Base-by-base conservation (phyloP, 2,888 invertebrate genomes). In the Amphipoea oculea region DNA sequence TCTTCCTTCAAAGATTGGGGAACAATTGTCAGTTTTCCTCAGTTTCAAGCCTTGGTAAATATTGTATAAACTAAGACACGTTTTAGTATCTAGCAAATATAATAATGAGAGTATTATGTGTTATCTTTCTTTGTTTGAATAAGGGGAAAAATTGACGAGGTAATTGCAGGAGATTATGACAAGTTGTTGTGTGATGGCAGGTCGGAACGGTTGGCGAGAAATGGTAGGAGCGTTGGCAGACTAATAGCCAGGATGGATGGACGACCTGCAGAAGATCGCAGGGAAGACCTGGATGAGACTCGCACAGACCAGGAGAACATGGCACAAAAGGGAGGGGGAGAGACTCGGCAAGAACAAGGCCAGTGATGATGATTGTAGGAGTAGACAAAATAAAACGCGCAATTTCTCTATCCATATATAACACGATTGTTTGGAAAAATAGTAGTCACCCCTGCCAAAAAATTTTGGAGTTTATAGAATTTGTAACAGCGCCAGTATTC, bases 1-100 rank as follows among this genome's bases (percentile, higher is more conserved):
- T 66, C 20, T 80, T 14, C 9, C 20, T 65, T 23, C 63, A n/a
- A 63, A 67, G 48, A 23, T 11, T n/a, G 9, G 4, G 3, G 2
- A 45, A 51, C 60, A 23, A 85, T 60, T 83, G 74, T 36, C 73
- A 48, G 4, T 42, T 66, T 51, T 42, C 14, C 29, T 20, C 12
- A 42, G 1, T 14, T 5, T 57, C 14, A n/a, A 73, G 51, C 23
- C 74, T 68, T 1, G 5, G 29, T 66, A 83, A 81, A 83, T 67
- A 83, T 81, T 62, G 80, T 57, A 4, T 29, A 5, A 23, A 85
- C 7, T 45, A 69, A 75, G 73, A 36, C 48, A 86, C 70, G 62
- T 40, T 81, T 76, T 81, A 81, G 48, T 81, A 69, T 63, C n/a
- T 65, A 36, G 54, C 82, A 81, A 76, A 81, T 82, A 82, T 65